phyloP scores from a whole-genome alignment of 2,888 invertebrate genomes.

The Trypoxylon attenuatum region DNA sequence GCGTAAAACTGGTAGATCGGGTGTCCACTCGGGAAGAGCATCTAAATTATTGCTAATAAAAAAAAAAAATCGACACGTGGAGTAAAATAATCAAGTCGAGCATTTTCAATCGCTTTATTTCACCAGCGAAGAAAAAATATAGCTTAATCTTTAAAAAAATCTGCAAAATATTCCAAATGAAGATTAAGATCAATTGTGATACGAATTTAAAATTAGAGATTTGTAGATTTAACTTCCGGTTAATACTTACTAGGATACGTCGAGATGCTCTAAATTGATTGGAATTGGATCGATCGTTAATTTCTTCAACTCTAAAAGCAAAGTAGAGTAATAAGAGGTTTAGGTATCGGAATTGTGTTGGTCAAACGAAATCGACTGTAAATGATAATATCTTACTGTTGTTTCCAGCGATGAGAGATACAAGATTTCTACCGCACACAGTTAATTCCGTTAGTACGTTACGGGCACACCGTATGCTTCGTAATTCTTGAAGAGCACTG shows the following conservation, averaged over 20 bases:
- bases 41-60: conserved; percentile 80
- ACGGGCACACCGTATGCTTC: conserved; percentile 85
- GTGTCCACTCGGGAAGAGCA: conserved; percentile 85
- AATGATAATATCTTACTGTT: conserved; percentile 79
- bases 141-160: too few relatives aligned
- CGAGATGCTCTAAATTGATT: conserved; percentile 83
- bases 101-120: neutral
- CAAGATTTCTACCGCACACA: conserved; percentile 85
- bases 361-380: neutral
- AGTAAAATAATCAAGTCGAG: too few relatives aligned
- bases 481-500: conserved; percentile 85
- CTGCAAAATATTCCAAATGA: too few relatives aligned
- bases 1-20: conserved; percentile 82
- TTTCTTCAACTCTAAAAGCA: conserved; percentile 82
- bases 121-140: too few relatives aligned
- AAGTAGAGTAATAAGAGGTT: neutral
- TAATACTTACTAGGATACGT: conserved; percentile 81
- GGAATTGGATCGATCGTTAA: conserved; percentile 83
- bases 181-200: too few relatives aligned
- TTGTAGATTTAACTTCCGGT: too few relatives aligned
- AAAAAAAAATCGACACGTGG: too few relatives aligned
- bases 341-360: neutral
- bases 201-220: too few relatives aligned
- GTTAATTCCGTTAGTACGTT: conserved; percentile 86
- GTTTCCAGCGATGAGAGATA: conserved; percentile 86